Percentiles rank a stretch among this genome's conserved stretches.
phyloP scores from a whole-genome alignment of 2,113 vertebrate genomes.

The Urocolius indicus region DNA sequence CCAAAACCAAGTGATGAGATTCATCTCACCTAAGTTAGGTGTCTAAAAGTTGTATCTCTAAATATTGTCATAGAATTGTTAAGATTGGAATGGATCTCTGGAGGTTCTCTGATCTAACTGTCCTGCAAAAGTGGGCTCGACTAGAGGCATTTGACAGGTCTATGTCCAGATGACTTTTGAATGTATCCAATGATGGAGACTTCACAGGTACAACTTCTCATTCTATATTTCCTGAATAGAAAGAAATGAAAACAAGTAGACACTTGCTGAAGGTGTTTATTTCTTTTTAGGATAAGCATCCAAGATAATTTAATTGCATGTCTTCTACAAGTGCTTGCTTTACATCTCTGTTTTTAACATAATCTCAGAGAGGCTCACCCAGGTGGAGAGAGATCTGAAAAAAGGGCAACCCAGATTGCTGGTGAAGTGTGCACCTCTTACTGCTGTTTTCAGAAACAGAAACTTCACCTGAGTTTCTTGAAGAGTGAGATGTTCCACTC shows the following conservation, averaged over 20 bases:
- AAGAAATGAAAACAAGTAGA: background rate
- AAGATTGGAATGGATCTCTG: background rate
- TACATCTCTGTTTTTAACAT: background rate
- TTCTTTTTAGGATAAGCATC: background rate
- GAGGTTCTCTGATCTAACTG: background rate
- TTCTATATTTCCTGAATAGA: background rate
- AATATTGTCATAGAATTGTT: background rate
- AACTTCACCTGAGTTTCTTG: background rate
- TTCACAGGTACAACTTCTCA: background rate
- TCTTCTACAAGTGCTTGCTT: background rate
- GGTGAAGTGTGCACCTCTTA: background rate
- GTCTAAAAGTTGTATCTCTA: background rate
- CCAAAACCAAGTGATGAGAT: background rate
- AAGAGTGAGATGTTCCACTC: background rate
- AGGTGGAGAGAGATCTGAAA: background rate
- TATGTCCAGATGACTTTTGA: background rate
- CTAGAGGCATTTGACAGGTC: background rate
- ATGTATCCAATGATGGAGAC: background rate
- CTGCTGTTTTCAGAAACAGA: background rate
- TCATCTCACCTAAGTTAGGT: background rate
- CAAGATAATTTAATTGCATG: background rate
- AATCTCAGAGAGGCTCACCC: background rate
- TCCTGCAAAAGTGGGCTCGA: background rate
- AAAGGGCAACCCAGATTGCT: background rate
- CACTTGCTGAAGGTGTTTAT: background rate